A percentile compares a stretch with the other conserved stretches of the same genome.
These are phyloP conservation scores for Bombus difficillimus DNA, from an alignment of 1,140 invertebrate genomes.

Conservation along the genomic window DNA sequence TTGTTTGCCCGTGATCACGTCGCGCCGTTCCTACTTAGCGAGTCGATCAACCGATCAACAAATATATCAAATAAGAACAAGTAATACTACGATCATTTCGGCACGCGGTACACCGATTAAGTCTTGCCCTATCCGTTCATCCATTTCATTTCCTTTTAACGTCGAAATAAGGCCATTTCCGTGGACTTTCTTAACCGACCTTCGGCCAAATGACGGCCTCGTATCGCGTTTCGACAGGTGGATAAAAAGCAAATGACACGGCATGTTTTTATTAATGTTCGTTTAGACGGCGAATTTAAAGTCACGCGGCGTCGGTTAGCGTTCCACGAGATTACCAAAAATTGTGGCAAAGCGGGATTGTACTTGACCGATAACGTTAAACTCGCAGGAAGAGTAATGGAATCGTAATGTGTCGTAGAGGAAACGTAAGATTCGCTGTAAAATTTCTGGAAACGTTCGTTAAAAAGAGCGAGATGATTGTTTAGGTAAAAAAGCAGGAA, in stretches of 20 bases:
- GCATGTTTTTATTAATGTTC: not conserved
- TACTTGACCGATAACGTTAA: not conserved
- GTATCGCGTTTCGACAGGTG: constrained; percentile 16
- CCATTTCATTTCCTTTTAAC: not conserved
- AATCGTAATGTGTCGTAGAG: not conserved
- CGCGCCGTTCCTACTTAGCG: no score
- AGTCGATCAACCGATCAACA: no score
- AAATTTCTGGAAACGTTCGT: not conserved
- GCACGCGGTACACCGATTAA: no score
- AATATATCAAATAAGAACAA: no score
- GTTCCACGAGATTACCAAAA: not conserved
- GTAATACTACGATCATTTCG: no score
- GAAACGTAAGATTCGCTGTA: not conserved
- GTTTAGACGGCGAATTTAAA: not conserved
- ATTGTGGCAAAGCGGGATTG: not conserved
- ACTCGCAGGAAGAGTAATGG: fast-evolving
- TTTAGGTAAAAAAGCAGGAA: no score
- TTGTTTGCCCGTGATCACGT: no score
- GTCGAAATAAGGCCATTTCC: constrained; percentile 11
- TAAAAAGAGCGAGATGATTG: not conserved
- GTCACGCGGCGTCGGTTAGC: no score
- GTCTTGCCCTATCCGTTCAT: no score
- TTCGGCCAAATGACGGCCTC: not conserved
- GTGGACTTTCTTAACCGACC: constrained; percentile 11
- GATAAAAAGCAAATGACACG: not conserved